phyloP scores from a whole-genome alignment of 2,113 vertebrate genomes.

The Corvus hawaiiensis region DNA sequence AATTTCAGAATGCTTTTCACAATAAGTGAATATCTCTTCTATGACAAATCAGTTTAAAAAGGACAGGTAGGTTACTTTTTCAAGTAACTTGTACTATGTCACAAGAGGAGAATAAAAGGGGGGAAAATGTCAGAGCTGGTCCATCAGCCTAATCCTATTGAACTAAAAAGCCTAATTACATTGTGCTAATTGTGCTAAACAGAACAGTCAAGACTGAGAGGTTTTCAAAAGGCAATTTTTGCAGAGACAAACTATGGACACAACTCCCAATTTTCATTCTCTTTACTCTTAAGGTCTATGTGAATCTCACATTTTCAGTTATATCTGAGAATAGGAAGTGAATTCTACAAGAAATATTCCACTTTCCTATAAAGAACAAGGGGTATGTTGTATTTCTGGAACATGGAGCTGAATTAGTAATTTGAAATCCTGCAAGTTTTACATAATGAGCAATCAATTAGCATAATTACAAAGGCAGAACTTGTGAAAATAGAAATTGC shows the following conservation, averaged over 20 bases:
- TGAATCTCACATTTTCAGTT: not conserved
- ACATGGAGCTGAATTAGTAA: not conserved
- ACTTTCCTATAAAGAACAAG: not conserved
- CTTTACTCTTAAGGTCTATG: not conserved
- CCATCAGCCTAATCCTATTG: not conserved
- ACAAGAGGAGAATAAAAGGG: not conserved
- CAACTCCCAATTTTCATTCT: not conserved
- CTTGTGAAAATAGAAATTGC: not conserved
- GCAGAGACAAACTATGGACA: not conserved
- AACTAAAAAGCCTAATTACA: not conserved
- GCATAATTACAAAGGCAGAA: not conserved
- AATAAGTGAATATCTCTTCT: not conserved
- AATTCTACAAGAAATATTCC: not conserved
- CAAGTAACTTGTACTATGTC: fast-evolving
- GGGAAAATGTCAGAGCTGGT: not conserved
- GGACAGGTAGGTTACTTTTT: not conserved
- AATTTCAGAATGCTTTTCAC: not conserved
- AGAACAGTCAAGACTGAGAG: not conserved
- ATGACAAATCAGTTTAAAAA: not conserved
- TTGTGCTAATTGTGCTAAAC: not conserved
- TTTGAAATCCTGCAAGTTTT: not conserved
- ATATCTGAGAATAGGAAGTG: not conserved
- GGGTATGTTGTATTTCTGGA: not conserved
- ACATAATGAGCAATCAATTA: not conserved
- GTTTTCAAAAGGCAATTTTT: not conserved